A percentile compares a stretch with the other conserved stretches of the same genome.
These are phyloP conservation scores for Spea hammondii DNA, from an alignment of 2,797 vertebrate genomes.

Conservation along the genomic window DNA sequence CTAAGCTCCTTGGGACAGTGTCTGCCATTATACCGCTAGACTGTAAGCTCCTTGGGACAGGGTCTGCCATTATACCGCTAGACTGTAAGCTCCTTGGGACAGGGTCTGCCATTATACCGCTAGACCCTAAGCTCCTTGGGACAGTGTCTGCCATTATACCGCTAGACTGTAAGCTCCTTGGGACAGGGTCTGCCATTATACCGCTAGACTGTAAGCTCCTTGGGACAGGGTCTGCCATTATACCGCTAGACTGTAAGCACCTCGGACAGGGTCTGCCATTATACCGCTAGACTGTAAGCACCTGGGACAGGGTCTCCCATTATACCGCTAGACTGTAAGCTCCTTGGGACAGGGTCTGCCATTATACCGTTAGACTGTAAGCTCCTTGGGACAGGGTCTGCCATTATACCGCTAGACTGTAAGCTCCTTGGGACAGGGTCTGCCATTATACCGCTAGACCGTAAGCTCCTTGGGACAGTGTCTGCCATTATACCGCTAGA, in stretches of 20 bases:
- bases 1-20: no score
- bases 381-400: no score
- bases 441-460: background rate
- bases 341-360: background rate
- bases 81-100: no score
- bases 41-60: no score
- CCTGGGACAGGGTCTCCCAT: background rate
- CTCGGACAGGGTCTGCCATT: no score
- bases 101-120: background rate
- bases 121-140: background rate
- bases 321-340: conserved; percentile 1
- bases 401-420: background rate
- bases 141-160: background rate
- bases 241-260: no score
- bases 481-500: background rate
- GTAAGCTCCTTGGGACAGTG: background rate
- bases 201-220: conserved; percentile 1
- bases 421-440: background rate
- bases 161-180: background rate
- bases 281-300: background rate
- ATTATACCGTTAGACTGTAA: no score
- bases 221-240: background rate
- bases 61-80: no score
- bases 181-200: background rate
- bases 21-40: no score